phyloP scores from a whole-genome alignment of 1,140 invertebrate genomes.

The Drosophila simulans region DNA sequence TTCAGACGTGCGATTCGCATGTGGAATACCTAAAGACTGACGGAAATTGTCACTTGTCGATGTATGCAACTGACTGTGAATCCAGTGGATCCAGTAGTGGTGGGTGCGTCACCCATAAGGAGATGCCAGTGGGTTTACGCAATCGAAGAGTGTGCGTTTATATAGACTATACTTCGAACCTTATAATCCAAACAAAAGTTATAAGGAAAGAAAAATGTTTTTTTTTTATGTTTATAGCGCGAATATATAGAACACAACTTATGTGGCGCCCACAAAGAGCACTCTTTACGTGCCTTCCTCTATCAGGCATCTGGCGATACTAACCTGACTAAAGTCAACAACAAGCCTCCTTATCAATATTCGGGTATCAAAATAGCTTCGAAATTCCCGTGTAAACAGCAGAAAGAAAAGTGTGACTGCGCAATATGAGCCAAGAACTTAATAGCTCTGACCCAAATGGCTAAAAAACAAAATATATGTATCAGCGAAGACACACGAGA shows the following conservation, averaged over 20 bases:
- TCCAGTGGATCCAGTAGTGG: neutral
- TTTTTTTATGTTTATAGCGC: slow-evolving; percentile 30
- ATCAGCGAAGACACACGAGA: slow-evolving; percentile 24
- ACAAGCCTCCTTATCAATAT: slow-evolving; percentile 42
- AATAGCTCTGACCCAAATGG: slow-evolving; percentile 47
- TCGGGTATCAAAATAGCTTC: slow-evolving; percentile 40
- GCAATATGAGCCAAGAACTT: slow-evolving; percentile 39
- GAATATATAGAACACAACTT: slow-evolving; percentile 42
- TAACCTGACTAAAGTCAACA: slow-evolving; percentile 21
- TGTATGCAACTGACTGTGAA: neutral
- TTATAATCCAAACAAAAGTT: slow-evolving; percentile 34
- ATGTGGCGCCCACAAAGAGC: slow-evolving; percentile 33
- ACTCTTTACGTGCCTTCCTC: slow-evolving; percentile 23
- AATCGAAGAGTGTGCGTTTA: slow-evolving; percentile 27
- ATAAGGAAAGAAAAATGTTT: neutral
- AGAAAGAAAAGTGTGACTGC: slow-evolving; percentile 40
- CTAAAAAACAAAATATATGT: slow-evolving; percentile 16
- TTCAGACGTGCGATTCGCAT: slow-evolving; percentile 45
- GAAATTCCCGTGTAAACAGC: slow-evolving; percentile 37
- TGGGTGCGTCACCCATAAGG: slow-evolving; percentile 37
- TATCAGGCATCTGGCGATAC: slow-evolving; percentile 25
- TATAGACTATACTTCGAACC: slow-evolving; percentile 1
- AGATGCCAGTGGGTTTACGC: slow-evolving; percentile 31
- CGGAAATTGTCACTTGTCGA: slow-evolving; percentile 55
- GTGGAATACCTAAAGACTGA: slow-evolving; percentile 26